These are phyloP conservation scores for Thymelicus acteon DNA, from an alignment of 2,888 invertebrate species.

Conservation along the genomic window DNA sequence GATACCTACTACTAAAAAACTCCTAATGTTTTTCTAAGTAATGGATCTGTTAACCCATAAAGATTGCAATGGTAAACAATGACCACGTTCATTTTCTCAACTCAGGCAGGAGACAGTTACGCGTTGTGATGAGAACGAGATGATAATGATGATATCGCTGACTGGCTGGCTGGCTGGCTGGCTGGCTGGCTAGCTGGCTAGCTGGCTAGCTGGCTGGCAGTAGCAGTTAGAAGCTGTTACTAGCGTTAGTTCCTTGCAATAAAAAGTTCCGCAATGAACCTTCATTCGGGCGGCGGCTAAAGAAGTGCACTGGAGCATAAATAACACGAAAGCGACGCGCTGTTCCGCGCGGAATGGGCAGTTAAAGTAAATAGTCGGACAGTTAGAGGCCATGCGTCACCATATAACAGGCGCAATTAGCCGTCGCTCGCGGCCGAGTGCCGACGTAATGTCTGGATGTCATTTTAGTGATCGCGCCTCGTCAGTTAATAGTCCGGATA, in stretches of 20 bases:
- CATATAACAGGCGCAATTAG: slow-evolving; percentile 20
- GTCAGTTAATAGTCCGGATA: slow-evolving; percentile 1
- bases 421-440: background rate
- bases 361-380: slow-evolving; percentile 30
- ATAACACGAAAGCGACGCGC: slow-evolving; percentile 4
- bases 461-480: slow-evolving; percentile 15
- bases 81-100: too few species aligned
- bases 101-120: too few species aligned
- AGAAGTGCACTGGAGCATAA: slow-evolving; percentile 31
- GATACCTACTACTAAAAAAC: too few species aligned
- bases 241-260: background rate
- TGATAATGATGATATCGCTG: too few species aligned
- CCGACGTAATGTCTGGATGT: slow-evolving; percentile 15
- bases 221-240: too few species aligned
- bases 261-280: slow-evolving; percentile 21
- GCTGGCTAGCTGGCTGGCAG: too few species aligned
- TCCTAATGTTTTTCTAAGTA: too few species aligned
- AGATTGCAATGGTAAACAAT: too few species aligned
- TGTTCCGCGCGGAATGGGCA: slow-evolving; percentile 15
- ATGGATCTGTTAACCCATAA: too few species aligned
- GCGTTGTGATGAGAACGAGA: too few species aligned
- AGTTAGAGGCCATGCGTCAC: slow-evolving; percentile 24
- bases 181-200: too few species aligned
- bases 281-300: slow-evolving; percentile 20
- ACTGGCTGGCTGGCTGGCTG: too few species aligned